Evolutionary conservation across 37 sponge, comb jelly and placozoan species (phyloP).

Genomic region (Aphrocallistes beatrix): DNA sequence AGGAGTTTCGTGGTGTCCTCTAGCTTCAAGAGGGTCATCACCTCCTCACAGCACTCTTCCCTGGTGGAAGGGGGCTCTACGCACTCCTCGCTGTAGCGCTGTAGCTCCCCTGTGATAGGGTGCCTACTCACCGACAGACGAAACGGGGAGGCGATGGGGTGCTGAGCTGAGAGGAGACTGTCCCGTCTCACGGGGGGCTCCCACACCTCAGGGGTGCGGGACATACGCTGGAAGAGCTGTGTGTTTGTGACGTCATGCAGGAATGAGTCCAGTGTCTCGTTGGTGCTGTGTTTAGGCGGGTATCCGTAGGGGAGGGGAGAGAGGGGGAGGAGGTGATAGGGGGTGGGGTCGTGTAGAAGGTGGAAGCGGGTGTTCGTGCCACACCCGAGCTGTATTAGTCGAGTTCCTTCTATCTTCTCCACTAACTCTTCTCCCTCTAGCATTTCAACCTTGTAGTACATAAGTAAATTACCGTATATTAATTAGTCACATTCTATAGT

Average conservation of each 20-base stretch:
- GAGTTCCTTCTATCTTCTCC: neutral
- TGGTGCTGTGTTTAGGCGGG: neutral
- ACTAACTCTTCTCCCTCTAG: too few relatives aligned
- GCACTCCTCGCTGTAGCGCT: neutral
- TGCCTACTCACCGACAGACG: neutral
- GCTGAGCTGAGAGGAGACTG: neutral
- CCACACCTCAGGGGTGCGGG: conserved; percentile 6
- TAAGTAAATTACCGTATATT: too few relatives aligned
- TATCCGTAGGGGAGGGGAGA: conserved; percentile 1
- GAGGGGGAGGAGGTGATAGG: neutral
- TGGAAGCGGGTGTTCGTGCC: neutral
- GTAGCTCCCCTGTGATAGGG: conserved; percentile 9
- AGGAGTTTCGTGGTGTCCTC: neutral
- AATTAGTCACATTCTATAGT: neutral
- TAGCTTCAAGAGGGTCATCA: neutral
- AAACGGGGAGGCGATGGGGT: neutral
- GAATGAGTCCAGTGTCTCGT: neutral
- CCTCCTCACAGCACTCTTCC: neutral
- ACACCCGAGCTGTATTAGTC: neutral
- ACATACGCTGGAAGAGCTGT: neutral
- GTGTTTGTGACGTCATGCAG: conserved; percentile 1
- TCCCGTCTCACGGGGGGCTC: neutral
- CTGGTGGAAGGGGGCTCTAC: neutral
- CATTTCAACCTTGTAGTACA: too few relatives aligned
- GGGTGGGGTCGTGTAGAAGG: neutral